Percentiles rank a stretch among this genome's conserved stretches.
phyloP scores from a whole-genome alignment of 2,888 invertebrate species.

The Nipponacmea schrenckii region DNA sequence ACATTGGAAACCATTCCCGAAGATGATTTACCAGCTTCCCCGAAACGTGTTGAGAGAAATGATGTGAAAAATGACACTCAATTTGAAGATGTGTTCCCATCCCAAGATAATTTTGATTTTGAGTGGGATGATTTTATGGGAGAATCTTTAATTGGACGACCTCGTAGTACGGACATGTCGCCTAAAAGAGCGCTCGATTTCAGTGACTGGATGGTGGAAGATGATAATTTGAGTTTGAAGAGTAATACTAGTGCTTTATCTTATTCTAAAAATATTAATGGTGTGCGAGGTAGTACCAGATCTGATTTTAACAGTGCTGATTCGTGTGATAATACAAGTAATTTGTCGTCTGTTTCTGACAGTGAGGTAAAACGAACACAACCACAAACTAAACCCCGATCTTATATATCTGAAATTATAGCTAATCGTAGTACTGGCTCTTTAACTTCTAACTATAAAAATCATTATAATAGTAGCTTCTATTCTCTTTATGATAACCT shows the following conservation, averaged over 20 bases:
- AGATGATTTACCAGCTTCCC: slow-evolving; percentile 30
- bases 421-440: slow-evolving; percentile 17
- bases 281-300: slow-evolving; percentile 2
- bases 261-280: background rate
- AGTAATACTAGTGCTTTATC: slow-evolving; percentile 25
- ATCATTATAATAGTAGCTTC: slow-evolving; percentile 11
- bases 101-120: slow-evolving; percentile 41
- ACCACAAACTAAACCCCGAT: slow-evolving; percentile 10
- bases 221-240: slow-evolving; percentile 24
- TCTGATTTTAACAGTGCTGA: slow-evolving; percentile 8
- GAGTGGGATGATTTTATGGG: slow-evolving; percentile 62
- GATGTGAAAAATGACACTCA: slow-evolving; percentile 36
- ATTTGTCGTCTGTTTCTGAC: slow-evolving; percentile 18
- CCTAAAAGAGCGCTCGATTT: slow-evolving; percentile 26
- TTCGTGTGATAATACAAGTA: background rate
- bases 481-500: slow-evolving; percentile 19
- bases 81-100: slow-evolving; percentile 45
- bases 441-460: slow-evolving; percentile 15
- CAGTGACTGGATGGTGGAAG: slow-evolving; percentile 34
- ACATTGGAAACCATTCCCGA: slow-evolving; percentile 53
- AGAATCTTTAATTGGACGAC: slow-evolving; percentile 50
- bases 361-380: slow-evolving; percentile 21
- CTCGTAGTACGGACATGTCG: slow-evolving; percentile 38
- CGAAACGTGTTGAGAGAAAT: slow-evolving; percentile 40
- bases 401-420: slow-evolving; percentile 16